Base-by-base conservation (phyloP, 2,888 invertebrate species). In the Oscheius sp. region DNA sequence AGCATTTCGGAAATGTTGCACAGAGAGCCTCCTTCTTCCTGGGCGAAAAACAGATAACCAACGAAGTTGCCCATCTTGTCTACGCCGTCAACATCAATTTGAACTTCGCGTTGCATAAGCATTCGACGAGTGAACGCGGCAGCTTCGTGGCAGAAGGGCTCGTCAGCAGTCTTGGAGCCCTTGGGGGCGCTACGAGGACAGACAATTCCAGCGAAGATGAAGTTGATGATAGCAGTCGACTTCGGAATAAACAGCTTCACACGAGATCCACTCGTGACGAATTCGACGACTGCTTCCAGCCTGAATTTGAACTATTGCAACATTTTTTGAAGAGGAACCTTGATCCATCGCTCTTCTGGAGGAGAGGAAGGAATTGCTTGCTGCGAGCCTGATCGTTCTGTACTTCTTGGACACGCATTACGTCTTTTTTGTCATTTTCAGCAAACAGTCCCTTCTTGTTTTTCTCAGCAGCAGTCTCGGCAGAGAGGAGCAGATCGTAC, bases 21-120 rank as follows among this genome's bases (percentile, higher is more conserved):
- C 79, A 93, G 75, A 65, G 78, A 70, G 42, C 55, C 79, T 2
- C 55, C 55, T n/a, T 79, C 82, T 13, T 78, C 76, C 37, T 76
- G 93, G 13, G 95, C 95, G n/a, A 94, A 92, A 93, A 94, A 96
- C 73, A 98, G 91, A 74, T 87, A 92, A 42, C 99, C 99, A 87
- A 99, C 97, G 89, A 97, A 97, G 89, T 96, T 96, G 75, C 98
- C 98, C 73, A 94, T 96, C 90, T 97, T 98, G 90, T 99, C 99
- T 91, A 95, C 94, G 73, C 94, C 93, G 88, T 96, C 96, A 66
- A 97, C 94, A 35, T 80, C 82, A 4, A 82, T 51, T 51, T 79
- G 75, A 37, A 81, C 81, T 89, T 99, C 98, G 78, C 94, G 93
- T 89, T 99, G 99, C 86, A 97, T 91, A 84, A 94, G 93, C 86